Evolutionary conservation across 30 jellyfish, hydroid and myxozoan genomes (phyloP).

Genomic region (Aurelia aurita): DNA sequence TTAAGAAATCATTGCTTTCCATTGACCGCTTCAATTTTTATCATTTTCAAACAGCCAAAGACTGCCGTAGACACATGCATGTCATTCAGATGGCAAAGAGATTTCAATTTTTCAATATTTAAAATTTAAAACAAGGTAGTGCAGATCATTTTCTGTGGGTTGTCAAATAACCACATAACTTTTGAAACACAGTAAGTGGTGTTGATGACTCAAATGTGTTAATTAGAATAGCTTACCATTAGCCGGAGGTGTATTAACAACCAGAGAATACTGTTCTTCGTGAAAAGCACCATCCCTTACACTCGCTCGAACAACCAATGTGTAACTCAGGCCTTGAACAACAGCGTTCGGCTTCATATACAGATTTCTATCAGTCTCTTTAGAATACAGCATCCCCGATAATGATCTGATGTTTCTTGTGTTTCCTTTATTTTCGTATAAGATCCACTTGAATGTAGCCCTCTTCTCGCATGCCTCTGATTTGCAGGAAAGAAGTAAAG

Average conservation of each 20-base stretch:
- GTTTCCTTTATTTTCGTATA: neutral
- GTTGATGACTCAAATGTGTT: too few relatives aligned
- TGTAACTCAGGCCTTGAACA: neutral
- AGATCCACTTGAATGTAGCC: slow-evolving; percentile 36
- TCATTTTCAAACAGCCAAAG: too few relatives aligned
- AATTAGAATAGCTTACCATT: slow-evolving; percentile 18
- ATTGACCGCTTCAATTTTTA: too few relatives aligned
- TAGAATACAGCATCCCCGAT: slow-evolving; percentile 8
- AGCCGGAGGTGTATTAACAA: slow-evolving; percentile 27
- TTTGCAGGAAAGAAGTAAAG: slow-evolving; percentile 10
- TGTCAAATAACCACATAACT: too few relatives aligned
- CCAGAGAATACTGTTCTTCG: neutral
- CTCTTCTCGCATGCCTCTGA: slow-evolving; percentile 36
- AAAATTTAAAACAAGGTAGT: too few relatives aligned
- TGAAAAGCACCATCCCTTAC: slow-evolving; percentile 36
- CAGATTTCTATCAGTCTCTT: slow-evolving; percentile 1
- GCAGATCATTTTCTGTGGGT: too few relatives aligned
- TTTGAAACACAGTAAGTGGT: too few relatives aligned
- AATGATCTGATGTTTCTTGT: neutral
- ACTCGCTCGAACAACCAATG: slow-evolving; percentile 7
- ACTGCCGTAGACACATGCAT: too few relatives aligned
- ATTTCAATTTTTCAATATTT: too few relatives aligned
- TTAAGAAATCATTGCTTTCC: too few relatives aligned
- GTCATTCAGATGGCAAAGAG: too few relatives aligned
- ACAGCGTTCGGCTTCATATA: slow-evolving; percentile 37